These are phyloP conservation scores for Pagrus major DNA, from an alignment of 2,113 vertebrate genomes.

Conservation along the genomic window DNA sequence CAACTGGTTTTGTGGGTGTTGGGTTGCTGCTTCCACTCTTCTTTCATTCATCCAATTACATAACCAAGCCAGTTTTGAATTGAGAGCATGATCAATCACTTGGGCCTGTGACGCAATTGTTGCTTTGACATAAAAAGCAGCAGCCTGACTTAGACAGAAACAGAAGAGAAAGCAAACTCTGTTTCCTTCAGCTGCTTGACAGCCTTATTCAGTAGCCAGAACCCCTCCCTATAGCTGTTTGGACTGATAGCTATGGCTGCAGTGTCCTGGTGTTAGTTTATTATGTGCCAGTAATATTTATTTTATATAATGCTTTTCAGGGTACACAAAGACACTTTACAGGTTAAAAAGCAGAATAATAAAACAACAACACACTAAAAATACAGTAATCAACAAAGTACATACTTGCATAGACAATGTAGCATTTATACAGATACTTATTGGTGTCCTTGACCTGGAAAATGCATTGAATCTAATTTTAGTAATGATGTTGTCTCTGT, in stretches of 20 bases:
- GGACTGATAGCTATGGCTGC: neutral
- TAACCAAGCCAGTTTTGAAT: slow-evolving; percentile 49
- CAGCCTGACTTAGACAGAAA: slow-evolving; percentile 4
- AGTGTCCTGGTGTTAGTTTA: neutral
- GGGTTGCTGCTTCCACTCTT: slow-evolving; percentile 33
- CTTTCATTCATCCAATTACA: slow-evolving; percentile 61
- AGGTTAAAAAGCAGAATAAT: too few species aligned
- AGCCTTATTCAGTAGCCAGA: neutral
- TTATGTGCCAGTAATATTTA: too few species aligned
- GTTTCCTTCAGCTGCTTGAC: neutral
- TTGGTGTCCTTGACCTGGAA: neutral
- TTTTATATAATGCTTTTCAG: too few species aligned
- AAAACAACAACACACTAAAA: too few species aligned
- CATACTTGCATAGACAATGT: neutral
- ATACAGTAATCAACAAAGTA: too few species aligned
- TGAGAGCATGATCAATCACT: slow-evolving; percentile 51
- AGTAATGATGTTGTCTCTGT: slow-evolving; percentile 14
- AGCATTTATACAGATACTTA: neutral
- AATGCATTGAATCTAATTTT: slow-evolving; percentile 21
- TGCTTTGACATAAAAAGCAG: slow-evolving; percentile 31
- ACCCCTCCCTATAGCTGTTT: neutral
- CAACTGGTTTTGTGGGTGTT: slow-evolving; percentile 55
- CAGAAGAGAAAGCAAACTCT: slow-evolving; percentile 18
- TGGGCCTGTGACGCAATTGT: slow-evolving; percentile 19
- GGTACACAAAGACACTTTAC: too few species aligned